A percentile compares a stretch with the other conserved stretches of the same genome.
phyloP scores from a whole-genome alignment of 2,888 invertebrate genomes.

The Phymatocera aterrima region DNA sequence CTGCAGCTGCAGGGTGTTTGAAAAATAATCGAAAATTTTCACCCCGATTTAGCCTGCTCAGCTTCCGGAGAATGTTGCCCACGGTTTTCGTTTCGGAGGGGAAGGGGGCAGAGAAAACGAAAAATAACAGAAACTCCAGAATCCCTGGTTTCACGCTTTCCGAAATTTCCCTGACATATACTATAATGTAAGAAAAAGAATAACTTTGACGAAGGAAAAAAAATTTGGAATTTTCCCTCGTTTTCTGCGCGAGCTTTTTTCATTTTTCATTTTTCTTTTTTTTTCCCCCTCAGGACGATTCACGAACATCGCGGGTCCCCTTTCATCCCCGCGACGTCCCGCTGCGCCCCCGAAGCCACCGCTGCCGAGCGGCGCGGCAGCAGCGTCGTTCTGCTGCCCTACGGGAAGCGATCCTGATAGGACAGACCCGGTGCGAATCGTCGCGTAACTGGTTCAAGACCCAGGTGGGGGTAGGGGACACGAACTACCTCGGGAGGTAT shows the following conservation, averaged over 20 bases:
- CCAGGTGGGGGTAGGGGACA: slow-evolving; percentile 23
- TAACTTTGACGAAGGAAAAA: too few relatives aligned
- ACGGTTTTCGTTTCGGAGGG: too few relatives aligned
- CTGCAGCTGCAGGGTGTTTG: too few relatives aligned
- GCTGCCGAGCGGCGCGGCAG: not conserved
- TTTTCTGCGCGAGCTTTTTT: not conserved
- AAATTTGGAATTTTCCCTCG: too few relatives aligned
- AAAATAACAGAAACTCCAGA: too few relatives aligned
- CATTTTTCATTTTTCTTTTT: not conserved
- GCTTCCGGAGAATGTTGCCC: too few relatives aligned
- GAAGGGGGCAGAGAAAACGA: too few relatives aligned
- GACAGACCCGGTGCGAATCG: slow-evolving; percentile 39
- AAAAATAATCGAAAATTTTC: too few relatives aligned
- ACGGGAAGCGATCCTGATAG: slow-evolving; percentile 34
- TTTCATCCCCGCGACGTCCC: slow-evolving; percentile 1
- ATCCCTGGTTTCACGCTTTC: too few relatives aligned
- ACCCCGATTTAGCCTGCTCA: too few relatives aligned
- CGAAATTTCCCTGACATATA: too few relatives aligned
- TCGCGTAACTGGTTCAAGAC: slow-evolving; percentile 33
- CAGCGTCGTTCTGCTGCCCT: slow-evolving; percentile 31
- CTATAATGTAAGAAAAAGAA: too few relatives aligned
- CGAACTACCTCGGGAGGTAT: slow-evolving; percentile 21
- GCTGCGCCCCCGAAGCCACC: not conserved
- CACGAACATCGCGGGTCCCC: not conserved
- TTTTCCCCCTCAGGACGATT: not conserved